A percentile compares a stretch with the other conserved stretches of the same genome.
Evolutionary conservation across 53 echinoderm and acorn worm genomes (phyloP).

Genomic region (Echinometra lucunter): DNA sequence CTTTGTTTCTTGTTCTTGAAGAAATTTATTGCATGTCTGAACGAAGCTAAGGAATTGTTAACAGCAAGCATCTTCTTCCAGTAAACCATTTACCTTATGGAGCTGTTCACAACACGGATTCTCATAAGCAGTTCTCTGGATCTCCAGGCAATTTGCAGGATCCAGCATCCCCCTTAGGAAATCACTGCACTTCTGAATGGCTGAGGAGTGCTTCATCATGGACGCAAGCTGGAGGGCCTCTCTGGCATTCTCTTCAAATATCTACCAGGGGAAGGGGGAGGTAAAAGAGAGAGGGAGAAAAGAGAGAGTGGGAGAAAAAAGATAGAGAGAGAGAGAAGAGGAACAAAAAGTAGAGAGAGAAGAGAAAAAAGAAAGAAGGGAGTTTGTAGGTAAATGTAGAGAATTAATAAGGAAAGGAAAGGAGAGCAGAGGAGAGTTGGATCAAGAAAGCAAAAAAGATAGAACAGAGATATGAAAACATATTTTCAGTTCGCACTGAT

Average conservation of each 20-base stretch:
- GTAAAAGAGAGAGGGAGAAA: no score
- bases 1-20: no score
- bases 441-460: neutral
- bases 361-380: neutral
- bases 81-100: constrained; percentile 70
- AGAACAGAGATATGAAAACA: neutral
- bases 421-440: neutral
- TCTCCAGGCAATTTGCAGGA: constrained; percentile 90
- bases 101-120: constrained; percentile 89
- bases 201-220: constrained; percentile 90
- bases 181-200: constrained; percentile 95
- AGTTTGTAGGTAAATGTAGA: neutral
- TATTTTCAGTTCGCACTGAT: no score
- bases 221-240: constrained; percentile 90
- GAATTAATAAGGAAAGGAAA: no score
- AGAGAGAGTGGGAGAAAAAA: neutral
- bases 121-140: constrained; percentile 82
- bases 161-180: constrained; percentile 89
- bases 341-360: neutral
- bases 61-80: neutral
- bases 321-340: neutral
- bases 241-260: constrained; percentile 93
- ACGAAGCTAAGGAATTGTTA: neutral
- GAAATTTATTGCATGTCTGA: neutral
- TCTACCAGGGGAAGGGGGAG: neutral